Evolutionary conservation across 1,140 invertebrate genomes (phyloP), one percentile per base, ranked within the genome.

Genomic region (Hermetia illucens): DNA sequence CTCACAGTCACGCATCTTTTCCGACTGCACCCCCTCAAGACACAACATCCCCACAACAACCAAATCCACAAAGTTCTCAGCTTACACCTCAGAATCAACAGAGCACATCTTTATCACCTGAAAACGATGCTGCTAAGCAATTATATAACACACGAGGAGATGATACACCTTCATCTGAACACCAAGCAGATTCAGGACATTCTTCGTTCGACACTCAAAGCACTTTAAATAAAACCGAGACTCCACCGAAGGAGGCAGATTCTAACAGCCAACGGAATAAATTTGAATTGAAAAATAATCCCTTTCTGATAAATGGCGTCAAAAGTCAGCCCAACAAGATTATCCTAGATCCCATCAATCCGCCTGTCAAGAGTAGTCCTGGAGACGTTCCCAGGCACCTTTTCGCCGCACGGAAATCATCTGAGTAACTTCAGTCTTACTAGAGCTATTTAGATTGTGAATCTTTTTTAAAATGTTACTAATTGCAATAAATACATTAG

Each of bases 401-500:
- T 8, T 36, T 36, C 17, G 34, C 45, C 77, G 17, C 32, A 34
- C 32, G 32, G 19, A 34, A 34, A 34, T 27, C 8, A 27, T 9
- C 24, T 27, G n/a, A n/a, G n/a, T n/a, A n/a, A n/a, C n/a, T n/a
- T n/a, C n/a, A n/a, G n/a, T n/a, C n/a, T n/a, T n/a, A n/a, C n/a
- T n/a, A n/a, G n/a, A n/a, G n/a, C n/a, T n/a, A n/a, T n/a, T n/a
- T n/a, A n/a, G n/a, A n/a, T n/a, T n/a, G n/a, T n/a, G n/a, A n/a
- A n/a, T n/a, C n/a, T n/a, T n/a, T n/a, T n/a, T n/a, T n/a, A n/a
- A n/a, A n/a, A n/a, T n/a, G n/a, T n/a, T n/a, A n/a, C n/a, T n/a
- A n/a, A n/a, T n/a, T n/a, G n/a, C n/a, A n/a, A n/a, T n/a, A n/a
- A n/a, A n/a, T n/a, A n/a, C n/a, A n/a, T n/a, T n/a, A n/a, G n/a